Evolutionary conservation across 1,140 invertebrate species (phyloP), one percentile per base, ranked within the genome.

Genomic region (Lepidurus apus): DNA sequence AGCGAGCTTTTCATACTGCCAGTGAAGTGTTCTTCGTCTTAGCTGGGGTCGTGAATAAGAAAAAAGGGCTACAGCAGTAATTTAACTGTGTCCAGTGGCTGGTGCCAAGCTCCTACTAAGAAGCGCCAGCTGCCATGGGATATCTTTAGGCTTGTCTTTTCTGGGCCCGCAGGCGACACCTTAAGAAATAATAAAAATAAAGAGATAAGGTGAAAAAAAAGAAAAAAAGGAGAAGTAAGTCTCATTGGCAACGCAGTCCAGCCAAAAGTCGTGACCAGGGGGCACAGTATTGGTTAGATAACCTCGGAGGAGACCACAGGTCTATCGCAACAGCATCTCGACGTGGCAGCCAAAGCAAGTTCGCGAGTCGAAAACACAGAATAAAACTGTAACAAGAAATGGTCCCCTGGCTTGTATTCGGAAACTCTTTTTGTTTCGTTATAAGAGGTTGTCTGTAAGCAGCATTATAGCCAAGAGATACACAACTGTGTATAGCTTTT

Each of bases 111-210:
- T 65, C 21, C 53, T 34, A 34, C 34, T 65, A 65, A 65, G 53
- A 13, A 65, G 53, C 53, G 53, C 53, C 53, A 65, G 53, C 53
- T 65, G 53, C 53, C 53, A 21, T 21, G 53, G 53, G 53, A 1
- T 65, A 65, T 65, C 53, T 65, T 65, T 65, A 65, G 53, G 17
- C 53, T 65, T 65, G 53, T 65, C 53, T 65, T 65, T 65, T 21
- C 53, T 21, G 17, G 21, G 7, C 53, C 53, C 53, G 53, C 17
- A 65, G 53, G 53, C 53, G 53, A 65, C 53, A 65, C 17, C 53
- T 65, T 11, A 65, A 13, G 3, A 21, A 65, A 65, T n/a, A 65
- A 65, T 0, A 65, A 9, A 21, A 65, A 65, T 4, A 65, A 13
- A 65, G 21, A 9, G 21, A 65, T 7, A 65, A 65, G 2, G 13